Evolutionary conservation across 2,888 invertebrate genomes (phyloP), one percentile per base, ranked within the genome.

Genomic region (Galerucella calmariensis): DNA sequence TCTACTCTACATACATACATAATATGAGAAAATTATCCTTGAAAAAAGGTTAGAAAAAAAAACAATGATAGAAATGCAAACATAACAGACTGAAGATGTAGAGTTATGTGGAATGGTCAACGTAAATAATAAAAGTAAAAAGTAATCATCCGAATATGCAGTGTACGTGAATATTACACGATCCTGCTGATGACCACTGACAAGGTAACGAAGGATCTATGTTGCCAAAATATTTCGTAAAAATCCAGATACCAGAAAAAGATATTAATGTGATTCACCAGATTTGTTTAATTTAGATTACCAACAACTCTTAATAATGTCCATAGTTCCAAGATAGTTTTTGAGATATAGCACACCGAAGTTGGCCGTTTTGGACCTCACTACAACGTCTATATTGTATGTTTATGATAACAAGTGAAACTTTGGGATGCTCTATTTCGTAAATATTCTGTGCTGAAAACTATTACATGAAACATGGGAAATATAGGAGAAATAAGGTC

Each of bases 141-240:
- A 62, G 20, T 62, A 74, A 74, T 74, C 62, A 63, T 71, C 71
- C 62, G 71, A 70, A 71, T 71, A 67, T 63, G 74, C 67, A 53
- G 51, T 46, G 66, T 70, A 61, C 67, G 20, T 70, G 66, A 65
- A 58, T 70, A 61, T 71, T 62, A 41, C 63, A 16, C 16, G 63
- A 62, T 35, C 14, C 41, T 53, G 53, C 69, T 66, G 73, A 73
- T 65, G 66, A 65, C 69, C 69, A 61, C 24, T 51, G 56, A 56
- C 35, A 20, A 51, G n/a, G 51, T 48, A 73, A 58, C 69, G 27
- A 46, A 68, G 41, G 11, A 68, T 20, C 68, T 14, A 5, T 24
- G 68, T 68, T 68, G 68, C 68, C 68, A 41, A 41, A 41, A 41
- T 41, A 41, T 41, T 41, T 41, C 35, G 35, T 41, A 41, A 68